A percentile compares a stretch with the other conserved stretches of the same genome.
phyloP scores from a whole-genome alignment of 2,888 invertebrate genomes.

The Dolichopus griseipennis region DNA sequence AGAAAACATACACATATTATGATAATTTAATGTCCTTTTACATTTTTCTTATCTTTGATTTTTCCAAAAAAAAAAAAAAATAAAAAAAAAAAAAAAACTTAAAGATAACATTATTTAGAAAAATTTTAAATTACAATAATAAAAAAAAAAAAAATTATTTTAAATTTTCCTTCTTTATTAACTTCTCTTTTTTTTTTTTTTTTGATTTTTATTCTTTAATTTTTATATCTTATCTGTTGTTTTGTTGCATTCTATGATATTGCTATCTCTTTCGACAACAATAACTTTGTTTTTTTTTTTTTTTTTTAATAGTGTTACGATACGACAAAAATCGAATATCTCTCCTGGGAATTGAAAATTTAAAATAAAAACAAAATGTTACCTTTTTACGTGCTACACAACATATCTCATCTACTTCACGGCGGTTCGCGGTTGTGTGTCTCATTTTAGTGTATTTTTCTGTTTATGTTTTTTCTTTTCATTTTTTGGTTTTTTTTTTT shows the following conservation, averaged over 20 bases:
- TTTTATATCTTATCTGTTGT: not conserved
- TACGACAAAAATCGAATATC: not conserved
- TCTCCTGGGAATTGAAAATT: not conserved
- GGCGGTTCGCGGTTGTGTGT: conserved; percentile 4
- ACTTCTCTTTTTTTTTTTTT: not conserved
- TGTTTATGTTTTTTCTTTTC: not conserved
- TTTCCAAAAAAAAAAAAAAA: not conserved
- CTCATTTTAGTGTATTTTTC: not conserved
- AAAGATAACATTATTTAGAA: conserved; percentile 1
- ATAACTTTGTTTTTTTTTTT: no score
- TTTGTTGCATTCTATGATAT: no score
- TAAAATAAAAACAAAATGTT: not conserved
- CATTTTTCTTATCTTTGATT: not conserved
- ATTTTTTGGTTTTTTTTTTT: not conserved
- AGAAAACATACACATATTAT: not conserved
- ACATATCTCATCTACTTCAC: conserved; percentile 6
- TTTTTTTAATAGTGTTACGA: not conserved
- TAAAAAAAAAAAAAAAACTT: not conserved
- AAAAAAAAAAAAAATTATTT: no score
- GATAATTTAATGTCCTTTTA: conserved; percentile 5
- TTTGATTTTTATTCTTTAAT: not conserved
- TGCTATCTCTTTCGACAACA: no score
- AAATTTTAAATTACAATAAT: not conserved
- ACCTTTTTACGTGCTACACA: conserved; percentile 4
- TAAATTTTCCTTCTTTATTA: no score